These are phyloP conservation scores for Tinamus guttatus DNA, from an alignment of 2,113 vertebrate species.

Conservation along the genomic window DNA sequence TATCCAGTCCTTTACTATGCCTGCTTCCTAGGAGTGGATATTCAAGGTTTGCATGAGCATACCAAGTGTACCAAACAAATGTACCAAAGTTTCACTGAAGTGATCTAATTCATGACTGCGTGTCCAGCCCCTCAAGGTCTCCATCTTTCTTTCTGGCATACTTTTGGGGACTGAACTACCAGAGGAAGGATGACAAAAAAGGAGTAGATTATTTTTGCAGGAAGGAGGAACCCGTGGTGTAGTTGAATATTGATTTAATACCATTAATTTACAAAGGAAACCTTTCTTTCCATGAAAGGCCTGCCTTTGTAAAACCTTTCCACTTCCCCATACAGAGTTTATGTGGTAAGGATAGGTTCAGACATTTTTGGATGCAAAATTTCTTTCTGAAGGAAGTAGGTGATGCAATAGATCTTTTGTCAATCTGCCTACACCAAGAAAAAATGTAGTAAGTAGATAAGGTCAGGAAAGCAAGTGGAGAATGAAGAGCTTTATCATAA, in stretches of 20 bases:
- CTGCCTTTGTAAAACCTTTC: fast-evolving
- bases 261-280: neutral
- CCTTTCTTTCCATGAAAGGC: neutral
- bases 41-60: neutral
- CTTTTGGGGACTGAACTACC: neutral
- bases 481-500: neutral
- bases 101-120: neutral
- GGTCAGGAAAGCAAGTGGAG: neutral
- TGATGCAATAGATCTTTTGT: neutral
- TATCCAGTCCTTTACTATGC: neutral
- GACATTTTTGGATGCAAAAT: neutral
- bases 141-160: neutral
- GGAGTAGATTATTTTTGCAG: neutral
- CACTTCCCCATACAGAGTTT: fast-evolving
- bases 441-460: neutral
- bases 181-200: no score
- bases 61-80: no score
- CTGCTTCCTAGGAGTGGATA: neutral
- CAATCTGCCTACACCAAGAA: neutral
- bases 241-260: neutral
- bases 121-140: neutral
- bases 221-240: neutral
- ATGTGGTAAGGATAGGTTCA: neutral
- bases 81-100: neutral
- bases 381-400: neutral